Conservation (phyloP, 2,113 vertebrate genomes). For the Xenopus borealis region DNA sequence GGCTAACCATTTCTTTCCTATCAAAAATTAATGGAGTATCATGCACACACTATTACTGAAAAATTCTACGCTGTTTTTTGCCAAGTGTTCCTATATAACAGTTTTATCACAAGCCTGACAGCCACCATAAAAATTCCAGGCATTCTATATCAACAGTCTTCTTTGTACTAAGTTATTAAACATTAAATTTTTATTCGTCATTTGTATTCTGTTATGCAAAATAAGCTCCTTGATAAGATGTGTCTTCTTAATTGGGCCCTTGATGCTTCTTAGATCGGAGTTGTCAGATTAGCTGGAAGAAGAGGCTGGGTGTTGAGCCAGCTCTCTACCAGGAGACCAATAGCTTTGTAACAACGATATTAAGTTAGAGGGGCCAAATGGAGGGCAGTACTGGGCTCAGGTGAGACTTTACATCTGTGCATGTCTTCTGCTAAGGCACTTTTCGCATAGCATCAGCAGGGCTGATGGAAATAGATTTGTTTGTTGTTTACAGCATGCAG, state of each 20-base stretch:
- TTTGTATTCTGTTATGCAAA: constrained; percentile 93
- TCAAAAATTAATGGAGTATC: constrained; percentile 83
- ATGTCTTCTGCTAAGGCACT: constrained; percentile 75
- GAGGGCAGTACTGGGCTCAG: constrained; percentile 83
- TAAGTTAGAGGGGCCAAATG: constrained; percentile 80
- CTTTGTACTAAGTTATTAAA: constrained; percentile 92
- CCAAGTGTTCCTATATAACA: constrained; percentile 85
- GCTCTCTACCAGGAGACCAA: constrained; percentile 78
- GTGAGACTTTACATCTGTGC: constrained; percentile 89
- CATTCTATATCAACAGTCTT: constrained; percentile 84
- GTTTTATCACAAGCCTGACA: constrained; percentile 86
- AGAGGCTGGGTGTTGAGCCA: constrained; percentile 75
- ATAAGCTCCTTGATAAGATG: constrained; percentile 91
- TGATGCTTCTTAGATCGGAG: constrained; percentile 85
- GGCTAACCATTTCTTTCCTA: constrained; percentile 74
- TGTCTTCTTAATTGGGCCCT: constrained; percentile 92
- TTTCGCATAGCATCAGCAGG: constrained; percentile 81
- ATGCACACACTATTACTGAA: constrained; percentile 79
- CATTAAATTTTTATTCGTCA: constrained; percentile 90
- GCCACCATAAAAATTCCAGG: constrained; percentile 83
- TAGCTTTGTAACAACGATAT: constrained; percentile 81
- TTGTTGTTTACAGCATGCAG: constrained; percentile 88
- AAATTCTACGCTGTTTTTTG: constrained; percentile 82
- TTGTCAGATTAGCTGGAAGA: constrained; percentile 84
- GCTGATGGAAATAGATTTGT: constrained; percentile 82